These are phyloP conservation scores for Drosophila burlai DNA, from an alignment of 1,140 invertebrate genomes.

Conservation along the genomic window DNA sequence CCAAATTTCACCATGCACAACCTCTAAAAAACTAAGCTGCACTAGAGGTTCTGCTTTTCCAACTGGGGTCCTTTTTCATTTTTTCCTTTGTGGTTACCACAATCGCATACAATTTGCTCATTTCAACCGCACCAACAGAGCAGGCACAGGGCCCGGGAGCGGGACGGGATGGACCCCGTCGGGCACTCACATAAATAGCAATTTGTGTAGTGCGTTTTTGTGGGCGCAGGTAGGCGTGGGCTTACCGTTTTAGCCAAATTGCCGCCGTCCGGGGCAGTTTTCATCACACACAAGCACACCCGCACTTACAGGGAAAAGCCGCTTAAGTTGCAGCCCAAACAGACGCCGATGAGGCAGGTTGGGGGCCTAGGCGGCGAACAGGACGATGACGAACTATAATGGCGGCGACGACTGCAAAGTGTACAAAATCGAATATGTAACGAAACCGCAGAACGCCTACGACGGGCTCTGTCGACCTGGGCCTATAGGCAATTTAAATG, in stretches of 20 bases:
- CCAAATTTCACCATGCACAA: constrained; percentile 68
- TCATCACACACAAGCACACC: constrained; percentile 48
- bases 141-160: constrained; percentile 11
- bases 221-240: constrained; percentile 78
- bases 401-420: constrained; percentile 64
- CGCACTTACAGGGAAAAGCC: constrained; percentile 58
- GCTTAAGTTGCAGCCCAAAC: constrained; percentile 72
- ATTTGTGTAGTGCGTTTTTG: constrained; percentile 80
- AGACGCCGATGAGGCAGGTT: not conserved
- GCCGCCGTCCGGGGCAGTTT: constrained; percentile 69
- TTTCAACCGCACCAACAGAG: constrained; percentile 70
- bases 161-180: constrained; percentile 20
- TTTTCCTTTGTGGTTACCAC: constrained; percentile 55
- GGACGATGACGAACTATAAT: constrained; percentile 37
- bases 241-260: constrained; percentile 81
- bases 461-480: constrained; percentile 47
- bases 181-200: constrained; percentile 79
- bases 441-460: constrained; percentile 72
- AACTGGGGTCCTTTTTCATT: constrained; percentile 45
- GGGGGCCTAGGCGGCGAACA: constrained; percentile 12
- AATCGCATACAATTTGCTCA: constrained; percentile 82
- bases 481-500: constrained; percentile 52
- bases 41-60: constrained; percentile 32
- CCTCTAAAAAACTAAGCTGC: constrained; percentile 34
- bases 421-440: constrained; percentile 79